These are phyloP conservation scores for Julus scanicus DNA, from an alignment of 2,888 invertebrate species.

Conservation along the genomic window DNA sequence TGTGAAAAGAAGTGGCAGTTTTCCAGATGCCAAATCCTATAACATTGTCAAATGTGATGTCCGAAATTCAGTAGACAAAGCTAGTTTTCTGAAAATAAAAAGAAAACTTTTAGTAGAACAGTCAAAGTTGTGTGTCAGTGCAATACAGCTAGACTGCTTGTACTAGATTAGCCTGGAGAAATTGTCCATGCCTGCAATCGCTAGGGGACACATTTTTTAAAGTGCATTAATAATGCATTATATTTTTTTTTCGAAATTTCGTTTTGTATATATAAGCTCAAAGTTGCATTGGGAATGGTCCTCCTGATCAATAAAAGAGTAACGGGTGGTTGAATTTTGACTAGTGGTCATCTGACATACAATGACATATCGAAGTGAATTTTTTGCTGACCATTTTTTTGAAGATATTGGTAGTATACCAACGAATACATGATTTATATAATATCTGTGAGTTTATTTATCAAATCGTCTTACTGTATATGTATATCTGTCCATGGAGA, in stretches of 20 bases:
- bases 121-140: neutral
- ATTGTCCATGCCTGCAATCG: neutral
- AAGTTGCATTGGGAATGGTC: neutral
- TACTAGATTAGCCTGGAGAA: slow-evolving; percentile 12
- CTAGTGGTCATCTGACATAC: slow-evolving; percentile 14
- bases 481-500: no score
- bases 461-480: neutral
- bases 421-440: neutral
- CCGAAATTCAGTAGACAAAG: slow-evolving; percentile 36
- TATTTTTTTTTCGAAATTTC: neutral
- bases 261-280: neutral
- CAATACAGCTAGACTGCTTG: neutral
- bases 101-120: neutral
- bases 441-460: neutral
- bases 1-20: slow-evolving; percentile 14
- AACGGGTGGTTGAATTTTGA: neutral
- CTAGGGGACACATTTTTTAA: neutral
- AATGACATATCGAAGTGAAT: neutral
- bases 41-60: neutral
- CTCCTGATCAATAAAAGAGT: neutral
- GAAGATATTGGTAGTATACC: neutral
- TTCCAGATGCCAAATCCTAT: neutral
- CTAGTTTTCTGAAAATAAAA: neutral
- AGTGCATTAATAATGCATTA: slow-evolving; percentile 23
- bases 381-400: neutral